These are phyloP conservation scores for Mus spretus DNA, from an alignment of 2,797 vertebrate species.

Conservation along the genomic window DNA sequence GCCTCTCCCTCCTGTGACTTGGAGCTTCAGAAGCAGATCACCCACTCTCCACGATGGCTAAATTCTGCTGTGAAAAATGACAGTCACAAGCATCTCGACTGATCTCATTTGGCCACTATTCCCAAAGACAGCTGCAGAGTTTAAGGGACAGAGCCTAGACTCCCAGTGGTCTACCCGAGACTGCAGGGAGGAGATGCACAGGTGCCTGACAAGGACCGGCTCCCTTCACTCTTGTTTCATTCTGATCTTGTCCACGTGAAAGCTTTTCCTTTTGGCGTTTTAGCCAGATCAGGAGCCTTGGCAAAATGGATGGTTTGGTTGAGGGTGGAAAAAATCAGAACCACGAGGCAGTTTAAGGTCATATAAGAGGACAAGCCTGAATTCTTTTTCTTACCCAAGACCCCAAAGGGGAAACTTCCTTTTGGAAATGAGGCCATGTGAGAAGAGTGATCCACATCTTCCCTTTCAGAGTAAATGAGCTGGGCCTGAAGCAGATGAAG, in stretches of 20 bases:
- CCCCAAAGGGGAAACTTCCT: background rate
- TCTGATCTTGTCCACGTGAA: background rate
- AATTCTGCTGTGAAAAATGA: background rate
- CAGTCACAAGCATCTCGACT: background rate
- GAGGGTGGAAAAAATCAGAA: background rate
- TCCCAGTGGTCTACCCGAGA: background rate
- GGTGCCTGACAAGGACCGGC: background rate
- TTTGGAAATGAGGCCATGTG: background rate
- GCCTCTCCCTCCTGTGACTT: background rate
- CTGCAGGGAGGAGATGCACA: background rate
- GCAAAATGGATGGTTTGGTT: background rate
- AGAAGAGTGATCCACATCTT: background rate
- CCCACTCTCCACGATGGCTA: background rate
- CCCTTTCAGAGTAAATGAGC: background rate
- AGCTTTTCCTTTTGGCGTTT: conserved; percentile 3
- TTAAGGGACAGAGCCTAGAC: background rate
- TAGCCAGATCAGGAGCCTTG: background rate
- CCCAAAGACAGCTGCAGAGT: background rate
- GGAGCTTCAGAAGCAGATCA: background rate
- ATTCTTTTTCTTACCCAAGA: background rate
- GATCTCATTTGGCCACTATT: background rate
- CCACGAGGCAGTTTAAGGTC: background rate
- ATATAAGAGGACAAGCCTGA: background rate
- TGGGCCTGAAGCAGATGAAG: background rate
- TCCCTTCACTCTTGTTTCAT: background rate